phyloP scores from a whole-genome alignment of 1,140 invertebrate genomes.

The Drosophila equinoxialis region DNA sequence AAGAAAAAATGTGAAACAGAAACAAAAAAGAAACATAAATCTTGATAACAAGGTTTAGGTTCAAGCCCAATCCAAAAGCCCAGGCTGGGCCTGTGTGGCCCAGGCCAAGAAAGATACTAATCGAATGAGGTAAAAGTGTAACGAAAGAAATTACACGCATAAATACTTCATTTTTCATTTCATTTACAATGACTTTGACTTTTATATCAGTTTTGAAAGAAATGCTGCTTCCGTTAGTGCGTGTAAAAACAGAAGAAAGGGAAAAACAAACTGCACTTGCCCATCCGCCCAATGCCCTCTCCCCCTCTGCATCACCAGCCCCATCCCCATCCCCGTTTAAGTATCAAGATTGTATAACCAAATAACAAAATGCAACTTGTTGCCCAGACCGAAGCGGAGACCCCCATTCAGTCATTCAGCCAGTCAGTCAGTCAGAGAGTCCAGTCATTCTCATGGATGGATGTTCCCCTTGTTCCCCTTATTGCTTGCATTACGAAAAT shows the following conservation, averaged over 20 bases:
- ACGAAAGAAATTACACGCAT: constrained; percentile 66
- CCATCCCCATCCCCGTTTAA: neutral
- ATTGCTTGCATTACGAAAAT: constrained; percentile 51
- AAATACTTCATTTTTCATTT: constrained; percentile 38
- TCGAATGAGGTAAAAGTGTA: constrained; percentile 57
- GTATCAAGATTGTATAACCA: constrained; percentile 35
- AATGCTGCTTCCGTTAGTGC: constrained; percentile 53
- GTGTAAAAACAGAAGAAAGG: constrained; percentile 24
- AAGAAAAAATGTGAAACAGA: constrained; percentile 8
- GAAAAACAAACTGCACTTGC: constrained; percentile 16
- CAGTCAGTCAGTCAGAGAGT: neutral
- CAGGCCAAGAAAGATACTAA: constrained; percentile 20
- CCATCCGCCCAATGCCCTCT: no score
- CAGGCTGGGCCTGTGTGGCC: neutral
- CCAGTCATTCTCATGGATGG: constrained; percentile 31
- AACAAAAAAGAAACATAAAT: constrained; percentile 8
- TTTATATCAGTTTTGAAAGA: constrained; percentile 21
- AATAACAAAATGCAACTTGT: constrained; percentile 20
- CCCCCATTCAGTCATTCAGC: neutral
- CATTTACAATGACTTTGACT: constrained; percentile 58
- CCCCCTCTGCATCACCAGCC: neutral
- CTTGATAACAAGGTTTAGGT: constrained; percentile 39
- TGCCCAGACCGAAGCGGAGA: neutral
- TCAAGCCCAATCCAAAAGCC: neutral
- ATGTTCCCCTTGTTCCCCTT: constrained; percentile 42